Percentiles rank a stretch among this genome's conserved stretches.
phyloP scores from a whole-genome alignment of 2,888 invertebrate species.

The Pardosa pseudoannulata region DNA sequence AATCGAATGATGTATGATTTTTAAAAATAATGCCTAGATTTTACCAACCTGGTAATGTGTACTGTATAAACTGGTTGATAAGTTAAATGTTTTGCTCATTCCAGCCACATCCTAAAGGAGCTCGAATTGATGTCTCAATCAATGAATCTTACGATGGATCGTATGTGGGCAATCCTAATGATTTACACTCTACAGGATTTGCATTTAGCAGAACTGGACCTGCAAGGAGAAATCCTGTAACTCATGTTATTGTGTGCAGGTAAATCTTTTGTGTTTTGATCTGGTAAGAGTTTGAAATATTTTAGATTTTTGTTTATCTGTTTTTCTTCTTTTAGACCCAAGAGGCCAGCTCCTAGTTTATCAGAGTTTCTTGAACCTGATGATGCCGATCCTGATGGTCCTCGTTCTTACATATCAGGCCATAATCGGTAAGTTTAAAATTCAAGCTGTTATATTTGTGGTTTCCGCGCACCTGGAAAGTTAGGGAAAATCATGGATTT shows the following conservation, averaged over 20 bases:
- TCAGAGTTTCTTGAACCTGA: conserved; percentile 92
- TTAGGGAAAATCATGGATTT: too few relatives aligned
- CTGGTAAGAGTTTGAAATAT: too few relatives aligned
- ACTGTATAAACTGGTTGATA: too few relatives aligned
- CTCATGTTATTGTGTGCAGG: conserved; percentile 85
- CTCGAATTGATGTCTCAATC: conserved; percentile 94
- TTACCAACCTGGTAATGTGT: too few relatives aligned
- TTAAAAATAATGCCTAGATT: too few relatives aligned
- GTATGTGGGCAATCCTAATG: conserved; percentile 91
- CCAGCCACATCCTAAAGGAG: conserved; percentile 80
- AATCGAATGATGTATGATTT: too few relatives aligned
- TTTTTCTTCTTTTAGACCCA: conserved; percentile 79
- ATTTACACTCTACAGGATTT: conserved; percentile 85
- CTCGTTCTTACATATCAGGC: conserved; percentile 91
- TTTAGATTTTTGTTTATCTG: too few relatives aligned
- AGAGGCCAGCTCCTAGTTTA: conserved; percentile 83
- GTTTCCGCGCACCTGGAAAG: too few relatives aligned
- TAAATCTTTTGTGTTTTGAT: conserved; percentile 73
- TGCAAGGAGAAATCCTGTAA: conserved; percentile 85
- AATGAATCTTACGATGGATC: conserved; percentile 97
- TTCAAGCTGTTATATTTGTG: too few relatives aligned
- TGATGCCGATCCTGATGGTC: conserved; percentile 87
- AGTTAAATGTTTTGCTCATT: too few relatives aligned
- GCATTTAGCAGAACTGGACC: conserved; percentile 85
- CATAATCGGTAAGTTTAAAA: conserved; percentile 90